Conservation (phyloP, 2,888 invertebrate genomes). For the Cerastis leucographa region DNA sequence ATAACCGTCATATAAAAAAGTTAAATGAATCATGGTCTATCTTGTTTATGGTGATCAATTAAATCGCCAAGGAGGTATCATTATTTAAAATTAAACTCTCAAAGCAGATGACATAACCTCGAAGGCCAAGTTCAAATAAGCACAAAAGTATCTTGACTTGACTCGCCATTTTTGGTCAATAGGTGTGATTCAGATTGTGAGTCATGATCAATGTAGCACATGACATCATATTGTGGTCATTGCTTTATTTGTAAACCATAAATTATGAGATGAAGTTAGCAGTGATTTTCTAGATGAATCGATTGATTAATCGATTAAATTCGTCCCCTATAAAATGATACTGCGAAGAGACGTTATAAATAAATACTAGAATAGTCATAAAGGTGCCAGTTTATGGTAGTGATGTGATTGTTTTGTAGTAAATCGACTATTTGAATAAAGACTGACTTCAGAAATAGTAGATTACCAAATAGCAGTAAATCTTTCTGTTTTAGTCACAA, state of each 20-base stretch:
- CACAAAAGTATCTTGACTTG: slow-evolving; percentile 56
- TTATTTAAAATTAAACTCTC: slow-evolving; percentile 35
- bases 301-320: slow-evolving; percentile 38
- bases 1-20: neutral
- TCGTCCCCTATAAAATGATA: too few relatives aligned
- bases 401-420: slow-evolving; percentile 16
- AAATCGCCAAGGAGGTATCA: slow-evolving; percentile 7
- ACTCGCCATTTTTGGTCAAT: slow-evolving; percentile 64
- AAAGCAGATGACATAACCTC: slow-evolving; percentile 56
- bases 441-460: slow-evolving; percentile 7
- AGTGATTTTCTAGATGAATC: slow-evolving; percentile 43
- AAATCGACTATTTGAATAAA: slow-evolving; percentile 30
- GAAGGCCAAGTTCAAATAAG: slow-evolving; percentile 69
- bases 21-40: neutral
- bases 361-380: slow-evolving; percentile 10
- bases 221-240: slow-evolving; percentile 65
- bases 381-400: slow-evolving; percentile 35
- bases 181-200: slow-evolving; percentile 66
- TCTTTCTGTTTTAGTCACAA: neutral
- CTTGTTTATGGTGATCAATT: slow-evolving; percentile 22
- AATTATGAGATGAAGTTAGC: slow-evolving; percentile 46
- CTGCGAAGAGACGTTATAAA: slow-evolving; percentile 3
- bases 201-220: slow-evolving; percentile 51
- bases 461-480: slow-evolving; percentile 32
- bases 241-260: slow-evolving; percentile 56